Evolutionary conservation across 1,140 invertebrate species (phyloP).

Genomic region (Venturia canescens): DNA sequence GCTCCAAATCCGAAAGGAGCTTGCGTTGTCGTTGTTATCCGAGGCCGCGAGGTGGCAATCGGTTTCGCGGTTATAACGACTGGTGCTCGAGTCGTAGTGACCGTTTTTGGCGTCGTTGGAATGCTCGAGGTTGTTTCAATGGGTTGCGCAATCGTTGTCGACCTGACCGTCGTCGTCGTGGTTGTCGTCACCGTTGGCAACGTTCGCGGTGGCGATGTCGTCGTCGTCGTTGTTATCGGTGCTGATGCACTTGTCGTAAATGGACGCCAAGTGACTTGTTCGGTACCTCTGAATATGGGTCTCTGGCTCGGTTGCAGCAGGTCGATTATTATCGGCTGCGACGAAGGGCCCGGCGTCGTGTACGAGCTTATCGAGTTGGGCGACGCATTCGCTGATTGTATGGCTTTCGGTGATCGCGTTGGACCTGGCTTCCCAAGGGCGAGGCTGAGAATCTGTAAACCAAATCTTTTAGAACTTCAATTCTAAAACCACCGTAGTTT

Average conservation of each 20-base stretch:
- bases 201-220: conserved; percentile 66
- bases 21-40: conserved; percentile 56
- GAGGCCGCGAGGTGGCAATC: conserved; percentile 54
- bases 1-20: conserved; percentile 63
- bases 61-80: conserved; percentile 59
- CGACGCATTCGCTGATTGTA: conserved; percentile 59
- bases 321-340: conserved; percentile 65
- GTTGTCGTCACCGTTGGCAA: conserved; percentile 66
- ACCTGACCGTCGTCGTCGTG: conserved; percentile 58
- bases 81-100: conserved; percentile 52
- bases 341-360: conserved; percentile 41
- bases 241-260: conserved; percentile 42
- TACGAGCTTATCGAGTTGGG: conserved; percentile 59
- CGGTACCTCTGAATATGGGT: conserved; percentile 28
- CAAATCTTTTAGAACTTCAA: background rate
- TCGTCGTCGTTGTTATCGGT: conserved; percentile 34
- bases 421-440: conserved; percentile 66
- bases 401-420: conserved; percentile 71
- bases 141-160: conserved; percentile 26
- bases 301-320: conserved; percentile 53
- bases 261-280: conserved; percentile 54
- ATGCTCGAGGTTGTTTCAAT: conserved; percentile 26
- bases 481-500: too few species aligned
- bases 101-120: conserved; percentile 39
- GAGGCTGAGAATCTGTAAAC: conserved; percentile 69